These are phyloP conservation scores for Penaeus vannamei DNA, from an alignment of 1,140 invertebrate genomes.

Conservation along the genomic window DNA sequence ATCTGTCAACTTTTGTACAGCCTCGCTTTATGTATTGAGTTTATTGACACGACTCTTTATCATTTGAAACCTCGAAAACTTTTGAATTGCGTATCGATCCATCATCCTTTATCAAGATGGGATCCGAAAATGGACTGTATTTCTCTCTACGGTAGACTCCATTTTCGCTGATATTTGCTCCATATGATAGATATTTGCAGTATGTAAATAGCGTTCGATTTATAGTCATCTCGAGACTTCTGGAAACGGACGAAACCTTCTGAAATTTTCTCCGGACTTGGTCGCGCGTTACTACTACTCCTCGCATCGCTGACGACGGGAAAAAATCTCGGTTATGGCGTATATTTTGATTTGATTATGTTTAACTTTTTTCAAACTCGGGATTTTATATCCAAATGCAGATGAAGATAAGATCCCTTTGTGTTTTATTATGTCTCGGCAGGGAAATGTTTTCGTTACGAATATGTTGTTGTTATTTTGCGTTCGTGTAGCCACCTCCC, in stretches of 20 bases:
- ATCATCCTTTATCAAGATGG: constrained; percentile 13
- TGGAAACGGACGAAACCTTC: neutral
- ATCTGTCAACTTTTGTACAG: constrained; percentile 35
- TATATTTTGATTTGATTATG: constrained; percentile 30
- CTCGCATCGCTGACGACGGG: constrained; percentile 26
- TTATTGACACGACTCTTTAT: constrained; percentile 34
- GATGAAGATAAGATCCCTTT: constrained; percentile 23
- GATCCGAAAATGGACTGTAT: constrained; percentile 17
- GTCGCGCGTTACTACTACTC: neutral
- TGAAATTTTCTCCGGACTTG: neutral
- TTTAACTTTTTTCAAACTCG: constrained; percentile 32
- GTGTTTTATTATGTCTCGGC: too few relatives aligned
- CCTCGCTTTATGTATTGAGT: constrained; percentile 29
- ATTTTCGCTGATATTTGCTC: constrained; percentile 5
- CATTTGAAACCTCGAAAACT: constrained; percentile 35
- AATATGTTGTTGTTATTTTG: too few relatives aligned
- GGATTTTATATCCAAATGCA: constrained; percentile 34
- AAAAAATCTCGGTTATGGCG: constrained; percentile 26
- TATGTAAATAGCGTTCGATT: constrained; percentile 11
- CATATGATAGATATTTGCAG: constrained; percentile 10
- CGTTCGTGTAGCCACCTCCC: too few relatives aligned
- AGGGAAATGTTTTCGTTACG: too few relatives aligned
- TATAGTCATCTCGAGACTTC: neutral
- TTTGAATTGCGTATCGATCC: constrained; percentile 26
- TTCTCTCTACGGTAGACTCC: neutral